Conservation (phyloP, 2,113 vertebrate species). For the Salvelinus alpinus region DNA sequence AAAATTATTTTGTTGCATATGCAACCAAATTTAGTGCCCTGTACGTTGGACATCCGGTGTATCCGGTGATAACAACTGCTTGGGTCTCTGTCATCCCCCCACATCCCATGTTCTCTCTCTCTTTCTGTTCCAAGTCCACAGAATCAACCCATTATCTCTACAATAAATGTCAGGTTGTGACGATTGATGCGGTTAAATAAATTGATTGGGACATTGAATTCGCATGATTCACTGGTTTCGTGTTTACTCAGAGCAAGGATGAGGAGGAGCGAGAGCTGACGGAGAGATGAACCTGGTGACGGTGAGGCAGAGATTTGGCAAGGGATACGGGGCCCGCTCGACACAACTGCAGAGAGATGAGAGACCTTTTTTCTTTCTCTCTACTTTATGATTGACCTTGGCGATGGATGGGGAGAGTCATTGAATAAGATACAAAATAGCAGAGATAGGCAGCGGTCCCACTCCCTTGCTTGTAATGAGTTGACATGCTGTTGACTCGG, state of each 20-base stretch:
- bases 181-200: slow-evolving; percentile 94
- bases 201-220: slow-evolving; percentile 82
- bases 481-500: slow-evolving; percentile 37
- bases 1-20: too few relatives aligned
- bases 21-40: too few relatives aligned
- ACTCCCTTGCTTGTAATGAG: slow-evolving; percentile 47
- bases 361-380: slow-evolving; percentile 45
- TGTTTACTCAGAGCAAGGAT: slow-evolving; percentile 59
- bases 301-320: neutral
- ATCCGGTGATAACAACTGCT: slow-evolving; percentile 14
- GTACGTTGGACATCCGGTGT: too few relatives aligned
- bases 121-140: slow-evolving; percentile 81
- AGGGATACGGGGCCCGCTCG: slow-evolving; percentile 7
- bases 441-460: slow-evolving; percentile 53
- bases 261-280: neutral
- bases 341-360: slow-evolving; percentile 21
- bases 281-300: slow-evolving; percentile 13
- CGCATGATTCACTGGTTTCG: slow-evolving; percentile 73
- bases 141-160: slow-evolving; percentile 88
- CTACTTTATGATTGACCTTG: slow-evolving; percentile 67
- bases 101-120: slow-evolving; percentile 43
- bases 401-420: slow-evolving; percentile 4
- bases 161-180: slow-evolving; percentile 90
- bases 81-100: slow-evolving; percentile 22
- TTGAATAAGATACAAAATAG: slow-evolving; percentile 54